Evolutionary conservation across 1,140 invertebrate species (phyloP).

Genomic region (Charaxes varanes): DNA sequence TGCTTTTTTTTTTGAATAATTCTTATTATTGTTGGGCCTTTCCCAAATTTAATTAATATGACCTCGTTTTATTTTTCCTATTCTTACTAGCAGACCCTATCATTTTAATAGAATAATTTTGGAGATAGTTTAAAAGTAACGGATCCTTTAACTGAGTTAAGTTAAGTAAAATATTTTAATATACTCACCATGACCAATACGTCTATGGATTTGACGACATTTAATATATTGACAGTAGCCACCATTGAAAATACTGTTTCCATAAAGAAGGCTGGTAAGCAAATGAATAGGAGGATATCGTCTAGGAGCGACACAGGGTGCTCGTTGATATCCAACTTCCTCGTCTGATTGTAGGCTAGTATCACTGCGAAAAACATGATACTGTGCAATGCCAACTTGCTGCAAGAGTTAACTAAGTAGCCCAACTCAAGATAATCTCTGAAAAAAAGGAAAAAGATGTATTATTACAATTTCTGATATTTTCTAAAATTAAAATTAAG

Average conservation of each 20-base stretch:
- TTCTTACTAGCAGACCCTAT: too few relatives aligned
- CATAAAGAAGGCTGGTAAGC: constrained; percentile 83
- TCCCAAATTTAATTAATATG: too few relatives aligned
- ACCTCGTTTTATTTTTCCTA: too few relatives aligned
- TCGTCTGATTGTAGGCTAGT: constrained; percentile 75
- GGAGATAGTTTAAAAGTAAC: too few relatives aligned
- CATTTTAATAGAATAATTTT: too few relatives aligned
- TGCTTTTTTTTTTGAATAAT: too few relatives aligned
- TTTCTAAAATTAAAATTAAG: too few relatives aligned
- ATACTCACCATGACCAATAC: constrained; percentile 75
- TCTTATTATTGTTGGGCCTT: too few relatives aligned
- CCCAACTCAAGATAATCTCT: constrained; percentile 63
- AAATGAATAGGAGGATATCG: constrained; percentile 81
- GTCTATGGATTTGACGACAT: constrained; percentile 71
- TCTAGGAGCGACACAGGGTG: constrained; percentile 81
- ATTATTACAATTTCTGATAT: too few relatives aligned
- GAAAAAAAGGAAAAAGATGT: constrained; percentile 24
- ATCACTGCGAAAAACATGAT: constrained; percentile 75
- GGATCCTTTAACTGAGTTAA: too few relatives aligned
- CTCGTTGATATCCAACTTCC: constrained; percentile 78
- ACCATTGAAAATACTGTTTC: constrained; percentile 79
- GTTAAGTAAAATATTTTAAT: too few relatives aligned
- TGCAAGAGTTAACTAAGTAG: constrained; percentile 62
- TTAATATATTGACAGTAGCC: constrained; percentile 74
- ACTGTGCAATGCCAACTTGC: constrained; percentile 67